Conservation (phyloP, 2,113 vertebrate genomes). For the Lichenostomus cassidix region DNA sequence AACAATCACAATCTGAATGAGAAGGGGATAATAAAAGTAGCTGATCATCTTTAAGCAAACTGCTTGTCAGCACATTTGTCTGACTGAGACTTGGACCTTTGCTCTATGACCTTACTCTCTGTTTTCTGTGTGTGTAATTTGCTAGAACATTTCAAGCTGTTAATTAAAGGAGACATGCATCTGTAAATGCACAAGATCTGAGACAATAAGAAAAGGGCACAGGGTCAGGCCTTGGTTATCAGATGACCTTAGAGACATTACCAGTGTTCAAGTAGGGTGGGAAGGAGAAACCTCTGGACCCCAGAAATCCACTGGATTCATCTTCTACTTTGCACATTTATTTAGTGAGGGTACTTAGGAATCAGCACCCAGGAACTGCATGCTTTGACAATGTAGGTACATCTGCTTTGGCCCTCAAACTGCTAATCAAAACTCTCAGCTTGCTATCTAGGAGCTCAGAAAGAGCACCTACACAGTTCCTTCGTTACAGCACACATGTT, state of each 20-base stretch:
- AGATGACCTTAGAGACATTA: not conserved
- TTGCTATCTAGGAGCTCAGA: not conserved
- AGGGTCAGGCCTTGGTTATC: not conserved
- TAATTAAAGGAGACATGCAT: not conserved
- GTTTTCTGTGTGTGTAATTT: not conserved
- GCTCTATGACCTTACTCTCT: not conserved
- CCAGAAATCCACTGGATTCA: not conserved
- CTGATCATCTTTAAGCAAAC: not conserved
- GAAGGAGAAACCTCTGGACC: not conserved
- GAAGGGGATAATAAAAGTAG: not conserved
- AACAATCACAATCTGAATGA: not conserved
- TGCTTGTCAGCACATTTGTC: not conserved
- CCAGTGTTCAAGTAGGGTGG: not conserved
- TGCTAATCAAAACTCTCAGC: not conserved
- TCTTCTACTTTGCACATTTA: not conserved
- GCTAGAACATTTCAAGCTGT: not conserved
- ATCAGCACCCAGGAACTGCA: not conserved
- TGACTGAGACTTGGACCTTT: not conserved
- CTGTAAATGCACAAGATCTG: not conserved
- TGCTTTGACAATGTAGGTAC: not conserved
- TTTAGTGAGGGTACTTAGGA: not conserved
- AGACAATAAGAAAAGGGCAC: not conserved
- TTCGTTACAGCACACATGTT: not conserved
- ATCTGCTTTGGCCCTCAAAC: not conserved
- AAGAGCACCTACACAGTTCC: not conserved